Percentiles rank a stretch among this genome's conserved stretches.
Conservation (phyloP, 1,140 invertebrate species). For the Nymphalis io region DNA sequence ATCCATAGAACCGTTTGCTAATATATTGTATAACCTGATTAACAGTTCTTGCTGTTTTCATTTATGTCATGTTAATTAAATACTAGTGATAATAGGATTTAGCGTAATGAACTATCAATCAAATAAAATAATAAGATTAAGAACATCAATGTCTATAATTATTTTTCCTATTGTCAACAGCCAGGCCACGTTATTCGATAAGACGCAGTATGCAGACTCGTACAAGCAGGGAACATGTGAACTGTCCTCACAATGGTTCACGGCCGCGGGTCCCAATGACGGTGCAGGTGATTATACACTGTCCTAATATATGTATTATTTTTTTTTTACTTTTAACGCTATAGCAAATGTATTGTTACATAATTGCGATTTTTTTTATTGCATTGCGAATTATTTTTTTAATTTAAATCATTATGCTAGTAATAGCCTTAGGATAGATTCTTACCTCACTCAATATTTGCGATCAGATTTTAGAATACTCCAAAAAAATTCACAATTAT, state of each 20-base stretch:
- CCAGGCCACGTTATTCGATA: background rate
- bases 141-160: background rate
- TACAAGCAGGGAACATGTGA: background rate
- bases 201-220: background rate
- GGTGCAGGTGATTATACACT: slow-evolving; percentile 27
- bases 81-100: too few relatives aligned
- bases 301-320: background rate
- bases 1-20: background rate
- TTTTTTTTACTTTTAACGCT: background rate
- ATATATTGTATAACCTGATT: slow-evolving; percentile 2
- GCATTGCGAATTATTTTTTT: background rate
- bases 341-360: background rate
- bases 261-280: slow-evolving; percentile 26
- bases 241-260: background rate
- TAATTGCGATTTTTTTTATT: background rate
- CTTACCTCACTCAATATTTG: too few relatives aligned
- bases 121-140: too few relatives aligned
- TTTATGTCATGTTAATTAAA: background rate
- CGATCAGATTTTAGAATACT: too few relatives aligned
- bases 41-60: background rate
- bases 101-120: too few relatives aligned
- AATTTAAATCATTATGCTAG: too few relatives aligned
- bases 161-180: background rate
- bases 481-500: too few relatives aligned
- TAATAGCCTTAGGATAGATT: too few relatives aligned